Percentiles rank a stretch among this genome's conserved stretches.
These are phyloP conservation scores for Acanthornis magna DNA, from an alignment of 2,797 vertebrate genomes.

Conservation along the genomic window DNA sequence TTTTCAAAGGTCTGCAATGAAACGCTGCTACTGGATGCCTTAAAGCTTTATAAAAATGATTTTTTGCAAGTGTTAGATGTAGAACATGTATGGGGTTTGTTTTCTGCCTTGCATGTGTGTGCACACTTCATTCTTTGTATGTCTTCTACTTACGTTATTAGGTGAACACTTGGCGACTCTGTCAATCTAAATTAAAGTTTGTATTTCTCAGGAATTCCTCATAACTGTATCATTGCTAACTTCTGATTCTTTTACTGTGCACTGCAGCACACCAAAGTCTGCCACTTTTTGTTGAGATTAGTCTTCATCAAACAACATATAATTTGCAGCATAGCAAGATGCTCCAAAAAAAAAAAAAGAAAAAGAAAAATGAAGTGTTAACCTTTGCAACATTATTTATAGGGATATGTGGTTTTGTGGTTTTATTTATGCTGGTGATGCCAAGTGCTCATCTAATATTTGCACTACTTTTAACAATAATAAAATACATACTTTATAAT, in stretches of 20 bases:
- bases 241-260: not conserved
- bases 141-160: conserved; percentile 35
- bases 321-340: not conserved
- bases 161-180: conserved; percentile 47
- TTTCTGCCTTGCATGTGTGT: conserved; percentile 51
- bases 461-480: conserved; percentile 46
- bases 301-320: not conserved
- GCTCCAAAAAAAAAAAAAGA: not conserved
- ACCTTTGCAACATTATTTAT: not conserved
- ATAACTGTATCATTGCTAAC: not conserved
- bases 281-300: not conserved
- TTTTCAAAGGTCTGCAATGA: conserved; percentile 25
- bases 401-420: not conserved
- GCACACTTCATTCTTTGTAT: conserved; percentile 35
- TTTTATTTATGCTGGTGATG: not conserved
- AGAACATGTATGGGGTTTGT: conserved; percentile 7
- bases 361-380: not conserved
- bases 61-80: conserved; percentile 2
- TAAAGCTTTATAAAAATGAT: not conserved
- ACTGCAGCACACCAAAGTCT: not conserved
- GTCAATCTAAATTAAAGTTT: not conserved
- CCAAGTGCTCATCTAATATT: conserved; percentile 61
- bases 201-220: not conserved
- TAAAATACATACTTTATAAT: not conserved
- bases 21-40: conserved; percentile 13